Evolutionary conservation across 2,888 invertebrate genomes (phyloP).

Genomic region (Cryptus viduatorius): DNA sequence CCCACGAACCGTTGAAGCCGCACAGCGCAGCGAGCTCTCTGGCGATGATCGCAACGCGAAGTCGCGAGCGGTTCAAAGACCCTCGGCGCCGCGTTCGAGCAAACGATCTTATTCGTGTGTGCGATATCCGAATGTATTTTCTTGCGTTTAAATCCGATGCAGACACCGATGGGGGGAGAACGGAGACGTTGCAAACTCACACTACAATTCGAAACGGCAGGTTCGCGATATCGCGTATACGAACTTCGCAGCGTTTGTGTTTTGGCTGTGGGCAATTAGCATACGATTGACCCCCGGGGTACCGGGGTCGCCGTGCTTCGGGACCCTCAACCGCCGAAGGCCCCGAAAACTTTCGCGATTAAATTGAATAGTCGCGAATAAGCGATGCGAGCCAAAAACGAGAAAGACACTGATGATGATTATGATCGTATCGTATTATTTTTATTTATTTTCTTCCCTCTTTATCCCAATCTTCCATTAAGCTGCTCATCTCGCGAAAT

Average conservation of each 20-base stretch:
- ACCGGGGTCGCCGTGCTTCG: constrained; percentile 75
- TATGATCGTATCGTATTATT: constrained; percentile 42
- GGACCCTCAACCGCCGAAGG: constrained; percentile 40
- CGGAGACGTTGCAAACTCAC: not conserved
- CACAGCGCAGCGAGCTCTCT: constrained; percentile 72
- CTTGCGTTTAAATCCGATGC: constrained; percentile 30
- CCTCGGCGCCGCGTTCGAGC: constrained; percentile 67
- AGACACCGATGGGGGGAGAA: not conserved
- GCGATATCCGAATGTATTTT: constrained; percentile 56
- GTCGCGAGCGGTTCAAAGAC: constrained; percentile 79
- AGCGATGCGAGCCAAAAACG: constrained; percentile 46
- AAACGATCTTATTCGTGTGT: constrained; percentile 55
- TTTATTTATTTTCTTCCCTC: constrained; percentile 29
- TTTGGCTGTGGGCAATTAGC: constrained; percentile 82
- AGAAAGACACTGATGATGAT: constrained; percentile 52
- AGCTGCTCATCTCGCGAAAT: not conserved
- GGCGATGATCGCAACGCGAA: constrained; percentile 40
- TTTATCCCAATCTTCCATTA: not conserved
- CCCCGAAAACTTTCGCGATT: constrained; percentile 75
- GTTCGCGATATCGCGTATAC: constrained; percentile 19
- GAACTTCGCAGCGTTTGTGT: constrained; percentile 73
- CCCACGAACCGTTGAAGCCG: not conserved
- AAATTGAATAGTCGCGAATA: constrained; percentile 80
- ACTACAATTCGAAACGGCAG: constrained; percentile 9
- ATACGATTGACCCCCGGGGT: constrained; percentile 83